Base-by-base conservation (phyloP, 1,140 invertebrate species). In the Probaryconus sp. region DNA sequence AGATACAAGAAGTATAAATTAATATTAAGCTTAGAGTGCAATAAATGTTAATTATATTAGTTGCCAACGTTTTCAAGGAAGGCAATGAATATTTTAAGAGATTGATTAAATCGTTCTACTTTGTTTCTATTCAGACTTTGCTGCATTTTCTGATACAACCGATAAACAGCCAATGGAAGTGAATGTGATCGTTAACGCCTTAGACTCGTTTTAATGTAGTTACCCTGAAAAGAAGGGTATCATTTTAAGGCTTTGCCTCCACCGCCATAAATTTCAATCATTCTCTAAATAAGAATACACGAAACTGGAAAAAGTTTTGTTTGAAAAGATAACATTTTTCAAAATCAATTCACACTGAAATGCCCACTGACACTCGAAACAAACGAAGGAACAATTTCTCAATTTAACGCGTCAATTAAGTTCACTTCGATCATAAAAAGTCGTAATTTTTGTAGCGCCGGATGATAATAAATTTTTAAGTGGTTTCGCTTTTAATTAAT, bases 171-270 rank as follows among this genome's bases (percentile, higher is more conserved):
- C 9, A 13, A 5, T 47, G 17, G 35, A 51, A 69, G 64, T 60
- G 64, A 69, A 69, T 60, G 64, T 68, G 64, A 68, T 45, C 53
- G 64, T 69, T 69, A 60, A 69, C 64, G 64, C 64, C 45, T 42
- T 10, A 11, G 37, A 43, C 37, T 64, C 42, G 38, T 58, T 68
- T 68, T 42, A 10, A 35, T 31, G 50, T 21, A 48, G 43, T 67
- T 56, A 56, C 51, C 42, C 63, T 67, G 16, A 67, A 56, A 67
- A 38, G 61, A 38, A 48, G 30, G 42, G 35, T 43, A 50, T 40
- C 42, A 53, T 65, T 14, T 6, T 55, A 55, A 53, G 38, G 30
- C 20, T 61, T 50, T 61, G 24, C 16, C 6, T 60, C 21, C n/a
- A 17, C 18, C 43, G 17, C 37, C 26, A 43, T 56, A 43, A 56